These are phyloP conservation scores for Hofmannophila pseudospretella DNA, from an alignment of 2,888 invertebrate genomes.

Conservation along the genomic window DNA sequence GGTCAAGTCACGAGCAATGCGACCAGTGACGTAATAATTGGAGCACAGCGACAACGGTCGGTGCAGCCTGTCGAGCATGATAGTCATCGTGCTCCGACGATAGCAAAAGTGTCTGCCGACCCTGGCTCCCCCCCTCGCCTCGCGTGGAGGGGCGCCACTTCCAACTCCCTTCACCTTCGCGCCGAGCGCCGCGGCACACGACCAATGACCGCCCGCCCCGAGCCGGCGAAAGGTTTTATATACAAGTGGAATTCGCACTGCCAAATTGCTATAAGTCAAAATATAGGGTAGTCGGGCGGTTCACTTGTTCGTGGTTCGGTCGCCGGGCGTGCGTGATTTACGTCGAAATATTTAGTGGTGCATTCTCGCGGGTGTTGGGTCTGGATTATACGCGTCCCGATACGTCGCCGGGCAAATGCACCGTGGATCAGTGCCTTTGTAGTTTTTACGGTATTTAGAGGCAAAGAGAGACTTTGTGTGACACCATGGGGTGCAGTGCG, in stretches of 20 bases:
- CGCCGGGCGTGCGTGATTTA: constrained; percentile 33
- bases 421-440: constrained; percentile 47
- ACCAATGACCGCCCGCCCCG: constrained; percentile 71
- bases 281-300: constrained; percentile 80
- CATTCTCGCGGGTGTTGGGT: constrained; percentile 39
- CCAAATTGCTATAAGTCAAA: constrained; percentile 79
- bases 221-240: constrained; percentile 82
- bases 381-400: constrained; percentile 36
- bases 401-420: constrained; percentile 51
- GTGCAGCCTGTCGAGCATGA: constrained; percentile 42
- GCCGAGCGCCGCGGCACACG: constrained; percentile 50
- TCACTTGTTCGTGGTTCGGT: constrained; percentile 52
- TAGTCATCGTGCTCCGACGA: constrained; percentile 56
- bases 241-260: constrained; percentile 79
- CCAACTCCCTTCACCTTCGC: constrained; percentile 71
- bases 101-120: constrained; percentile 75
- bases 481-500: constrained; percentile 72
- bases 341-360: constrained; percentile 6
- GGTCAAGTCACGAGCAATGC: constrained; percentile 5
- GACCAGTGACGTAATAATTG: constrained; percentile 6
- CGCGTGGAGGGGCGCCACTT: constrained; percentile 40
- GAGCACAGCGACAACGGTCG: constrained; percentile 3
- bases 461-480: constrained; percentile 48
- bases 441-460: constrained; percentile 34
- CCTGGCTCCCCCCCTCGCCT: constrained; percentile 59